Evolutionary conservation across 1,140 invertebrate genomes (phyloP), one percentile per base, ranked within the genome.

Genomic region (Ceratoteleas bidentatus): DNA sequence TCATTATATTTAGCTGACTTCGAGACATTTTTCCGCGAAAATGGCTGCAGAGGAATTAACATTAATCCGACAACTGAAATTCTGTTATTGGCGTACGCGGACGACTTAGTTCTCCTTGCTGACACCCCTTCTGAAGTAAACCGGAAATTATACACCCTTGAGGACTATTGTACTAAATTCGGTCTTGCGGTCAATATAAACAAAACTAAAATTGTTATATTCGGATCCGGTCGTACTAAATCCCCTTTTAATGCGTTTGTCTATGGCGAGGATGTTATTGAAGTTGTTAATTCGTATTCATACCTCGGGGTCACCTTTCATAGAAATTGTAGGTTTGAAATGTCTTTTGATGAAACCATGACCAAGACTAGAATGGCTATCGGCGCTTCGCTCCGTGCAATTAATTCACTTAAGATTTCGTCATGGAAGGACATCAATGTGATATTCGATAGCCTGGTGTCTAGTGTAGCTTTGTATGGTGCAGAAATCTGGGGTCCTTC

Each of bases 191-290:
- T 47, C 3, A 47, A 47, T n/a, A 47, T n/a, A n/a, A n/a, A n/a
- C n/a, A 61, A 61, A 47, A 61, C 57, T 0, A 61, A 61, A 32
- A 33, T 61, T 33, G 57, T 61, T 32, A 11, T 47, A 10, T 61
- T 47, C 10, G 32, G 33, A 32, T 33, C n/a, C n/a, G 57, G 33
- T 16, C 40, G 57, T 11, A 11, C 57, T 2, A 61, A 61, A 16
- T 11, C 14, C 0, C 57, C 40, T 10, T 32, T 61, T 6, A 61
- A 4, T n/a, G n/a, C 43, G 3, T 61, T 61, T 61, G 13, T 2
- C n/a, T 61, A 32, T 15, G 14, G 14, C 10, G 10, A 15, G 7
- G 57, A 47, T n/a, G 43, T 14, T 24, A 61, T 61, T 6, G 11
- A 47, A 7, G 16, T 47, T 3, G 57, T 61, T 32, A 24, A 61